These are phyloP conservation scores for Glaucomys volans DNA, from an alignment of 2,113 vertebrate species.

Conservation along the genomic window DNA sequence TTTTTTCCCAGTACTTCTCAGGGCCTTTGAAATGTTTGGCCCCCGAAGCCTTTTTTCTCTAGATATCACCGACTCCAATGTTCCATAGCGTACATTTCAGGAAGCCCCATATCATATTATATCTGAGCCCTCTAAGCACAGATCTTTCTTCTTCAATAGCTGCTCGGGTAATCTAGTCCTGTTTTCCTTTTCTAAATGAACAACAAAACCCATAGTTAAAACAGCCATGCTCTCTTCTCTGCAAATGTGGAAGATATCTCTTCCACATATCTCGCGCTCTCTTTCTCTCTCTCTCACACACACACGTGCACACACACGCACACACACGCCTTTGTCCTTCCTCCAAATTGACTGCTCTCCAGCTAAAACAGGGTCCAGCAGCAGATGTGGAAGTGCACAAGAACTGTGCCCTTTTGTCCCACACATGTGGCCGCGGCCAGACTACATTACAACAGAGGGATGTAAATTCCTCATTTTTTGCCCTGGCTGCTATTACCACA, in stretches of 20 bases:
- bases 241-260: background rate
- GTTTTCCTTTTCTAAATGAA: background rate
- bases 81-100: background rate
- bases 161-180: background rate
- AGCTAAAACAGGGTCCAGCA: background rate
- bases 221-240: background rate
- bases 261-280: background rate
- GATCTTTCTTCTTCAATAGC: background rate
- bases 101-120: background rate
- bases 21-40: background rate
- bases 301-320: background rate
- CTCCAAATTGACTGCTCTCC: background rate
- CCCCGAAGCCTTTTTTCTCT: background rate
- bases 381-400: background rate
- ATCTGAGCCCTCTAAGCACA: background rate
- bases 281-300: background rate
- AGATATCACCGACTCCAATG: background rate
- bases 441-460: slow-evolving; percentile 23
- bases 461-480: slow-evolving; percentile 16
- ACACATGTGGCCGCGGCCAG: background rate
- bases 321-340: background rate
- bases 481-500: slow-evolving; percentile 43
- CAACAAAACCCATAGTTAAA: background rate
- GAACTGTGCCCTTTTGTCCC: background rate
- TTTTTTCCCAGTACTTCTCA: slow-evolving; percentile 17